Percentiles rank a stretch among this genome's conserved stretches.
Evolutionary conservation across 2,797 vertebrate species (phyloP).

Genomic region (Myioborus miniatus): DNA sequence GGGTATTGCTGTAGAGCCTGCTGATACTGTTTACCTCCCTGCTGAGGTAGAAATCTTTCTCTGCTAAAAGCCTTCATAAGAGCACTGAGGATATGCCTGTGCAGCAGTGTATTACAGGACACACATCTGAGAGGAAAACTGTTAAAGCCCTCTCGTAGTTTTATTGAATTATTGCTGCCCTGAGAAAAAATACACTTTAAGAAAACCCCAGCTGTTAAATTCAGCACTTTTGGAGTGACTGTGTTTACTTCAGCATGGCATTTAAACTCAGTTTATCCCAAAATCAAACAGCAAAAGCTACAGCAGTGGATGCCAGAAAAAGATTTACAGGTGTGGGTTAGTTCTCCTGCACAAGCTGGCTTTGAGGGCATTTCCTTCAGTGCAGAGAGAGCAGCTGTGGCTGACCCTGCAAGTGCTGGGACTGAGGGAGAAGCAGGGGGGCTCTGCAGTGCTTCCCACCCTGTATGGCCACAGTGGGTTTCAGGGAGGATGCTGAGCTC

Average conservation of each 20-base stretch:
- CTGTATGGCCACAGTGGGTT: rapidly evolving
- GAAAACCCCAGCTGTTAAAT: slow-evolving; percentile 31
- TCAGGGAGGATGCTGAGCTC: not conserved
- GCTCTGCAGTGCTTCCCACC: rapidly evolving
- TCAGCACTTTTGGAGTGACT: not conserved
- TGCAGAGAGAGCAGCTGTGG: not conserved
- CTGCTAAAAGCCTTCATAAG: slow-evolving; percentile 25
- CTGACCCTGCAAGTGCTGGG: rapidly evolving
- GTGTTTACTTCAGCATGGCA: not conserved
- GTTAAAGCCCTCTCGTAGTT: slow-evolving; percentile 26
- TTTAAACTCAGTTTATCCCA: not conserved
- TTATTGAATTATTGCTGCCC: slow-evolving; percentile 63
- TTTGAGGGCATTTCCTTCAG: not conserved
- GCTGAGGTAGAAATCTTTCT: slow-evolving; percentile 63
- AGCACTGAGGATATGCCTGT: not conserved
- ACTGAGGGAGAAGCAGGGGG: not conserved
- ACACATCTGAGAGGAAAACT: slow-evolving; percentile 13
- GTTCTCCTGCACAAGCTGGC: not conserved
- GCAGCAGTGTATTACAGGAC: slow-evolving; percentile 31
- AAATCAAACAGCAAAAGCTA: slow-evolving; percentile 1
- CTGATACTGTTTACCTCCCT: slow-evolving; percentile 55
- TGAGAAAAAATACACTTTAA: not conserved
- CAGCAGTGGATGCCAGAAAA: not conserved
- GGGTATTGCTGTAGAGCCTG: slow-evolving; percentile 27
- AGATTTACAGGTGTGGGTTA: not conserved